Conservation (phyloP, 2,888 invertebrate genomes). For the Willowsia nigromaculata region DNA sequence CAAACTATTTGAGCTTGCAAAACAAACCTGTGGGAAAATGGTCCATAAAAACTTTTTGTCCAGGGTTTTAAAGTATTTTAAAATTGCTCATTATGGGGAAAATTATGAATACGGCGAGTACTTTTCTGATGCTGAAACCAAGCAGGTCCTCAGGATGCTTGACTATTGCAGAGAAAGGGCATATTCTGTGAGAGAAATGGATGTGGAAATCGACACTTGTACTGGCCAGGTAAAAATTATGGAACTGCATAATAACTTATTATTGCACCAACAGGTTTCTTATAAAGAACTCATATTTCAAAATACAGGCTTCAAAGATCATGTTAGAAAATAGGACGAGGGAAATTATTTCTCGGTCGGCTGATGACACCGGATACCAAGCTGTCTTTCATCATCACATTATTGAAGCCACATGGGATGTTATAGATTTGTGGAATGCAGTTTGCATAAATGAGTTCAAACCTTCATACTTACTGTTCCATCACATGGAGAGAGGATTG, state of each 20-base stretch:
- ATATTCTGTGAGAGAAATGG: not conserved
- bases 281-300: too few relatives aligned
- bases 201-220: constrained; percentile 47
- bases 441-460: constrained; percentile 67
- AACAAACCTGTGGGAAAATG: constrained; percentile 40
- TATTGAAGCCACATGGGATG: constrained; percentile 67
- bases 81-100: constrained; percentile 61
- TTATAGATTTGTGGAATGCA: constrained; percentile 60
- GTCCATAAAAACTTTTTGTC: constrained; percentile 32
- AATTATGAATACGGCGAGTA: constrained; percentile 57
- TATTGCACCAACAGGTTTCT: too few relatives aligned
- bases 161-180: constrained; percentile 36
- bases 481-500: constrained; percentile 62
- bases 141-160: constrained; percentile 17
- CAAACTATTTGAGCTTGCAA: constrained; percentile 62
- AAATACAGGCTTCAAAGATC: constrained; percentile 16
- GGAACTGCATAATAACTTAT: too few relatives aligned
- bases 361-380: constrained; percentile 59
- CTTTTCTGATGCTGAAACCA: constrained; percentile 54
- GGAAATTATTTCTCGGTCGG: constrained; percentile 34
- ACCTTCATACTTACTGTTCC: constrained; percentile 64
- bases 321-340: constrained; percentile 48
- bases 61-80: constrained; percentile 57
- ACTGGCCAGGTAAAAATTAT: constrained; percentile 48
- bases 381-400: constrained; percentile 64